Percentiles rank a stretch among this genome's conserved stretches.
Evolutionary conservation across 2,797 vertebrate species (phyloP).

Genomic region (Typhlichthys subterraneus): DNA sequence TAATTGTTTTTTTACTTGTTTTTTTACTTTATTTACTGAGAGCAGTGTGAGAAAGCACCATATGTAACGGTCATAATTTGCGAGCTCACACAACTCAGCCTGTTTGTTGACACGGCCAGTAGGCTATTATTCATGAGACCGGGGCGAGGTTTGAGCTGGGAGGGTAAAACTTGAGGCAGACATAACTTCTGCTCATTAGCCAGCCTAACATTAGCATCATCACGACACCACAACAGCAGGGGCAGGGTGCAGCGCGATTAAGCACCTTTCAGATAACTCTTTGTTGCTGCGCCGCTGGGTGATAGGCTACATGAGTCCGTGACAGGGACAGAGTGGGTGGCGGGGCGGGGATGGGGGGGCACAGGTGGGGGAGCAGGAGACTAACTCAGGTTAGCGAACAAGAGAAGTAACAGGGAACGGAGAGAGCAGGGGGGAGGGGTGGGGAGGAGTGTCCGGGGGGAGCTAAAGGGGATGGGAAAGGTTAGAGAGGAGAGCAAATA

Average conservation of each 20-base stretch:
- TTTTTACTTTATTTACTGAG: not conserved
- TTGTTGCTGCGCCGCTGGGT: conserved; percentile 57
- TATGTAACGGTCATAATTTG: conserved; percentile 70
- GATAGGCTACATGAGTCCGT: conserved; percentile 59
- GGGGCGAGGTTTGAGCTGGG: conserved; percentile 35
- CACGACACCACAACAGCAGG: conserved; percentile 67
- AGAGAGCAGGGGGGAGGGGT: conserved; percentile 37
- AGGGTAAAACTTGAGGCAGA: conserved; percentile 53
- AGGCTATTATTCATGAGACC: conserved; percentile 73
- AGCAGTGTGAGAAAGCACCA: conserved; percentile 61
- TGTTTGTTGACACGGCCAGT: conserved; percentile 34
- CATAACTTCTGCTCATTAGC: conserved; percentile 70
- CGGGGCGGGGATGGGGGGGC: conserved; percentile 3
- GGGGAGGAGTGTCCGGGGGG: not conserved
- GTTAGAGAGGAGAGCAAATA: conserved; percentile 37
- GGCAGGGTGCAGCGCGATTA: conserved; percentile 46
- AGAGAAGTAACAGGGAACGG: conserved; percentile 28
- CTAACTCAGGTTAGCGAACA: conserved; percentile 30
- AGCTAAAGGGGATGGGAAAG: not conserved
- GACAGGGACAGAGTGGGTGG: conserved; percentile 44
- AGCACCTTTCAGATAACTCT: conserved; percentile 61
- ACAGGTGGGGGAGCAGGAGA: conserved; percentile 29
- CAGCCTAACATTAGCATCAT: conserved; percentile 70
- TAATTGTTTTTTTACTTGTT: conserved; percentile 3
- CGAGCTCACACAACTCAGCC: conserved; percentile 56